Base-by-base conservation (phyloP, 2,888 invertebrate species). In the Coecobrya sp. region DNA sequence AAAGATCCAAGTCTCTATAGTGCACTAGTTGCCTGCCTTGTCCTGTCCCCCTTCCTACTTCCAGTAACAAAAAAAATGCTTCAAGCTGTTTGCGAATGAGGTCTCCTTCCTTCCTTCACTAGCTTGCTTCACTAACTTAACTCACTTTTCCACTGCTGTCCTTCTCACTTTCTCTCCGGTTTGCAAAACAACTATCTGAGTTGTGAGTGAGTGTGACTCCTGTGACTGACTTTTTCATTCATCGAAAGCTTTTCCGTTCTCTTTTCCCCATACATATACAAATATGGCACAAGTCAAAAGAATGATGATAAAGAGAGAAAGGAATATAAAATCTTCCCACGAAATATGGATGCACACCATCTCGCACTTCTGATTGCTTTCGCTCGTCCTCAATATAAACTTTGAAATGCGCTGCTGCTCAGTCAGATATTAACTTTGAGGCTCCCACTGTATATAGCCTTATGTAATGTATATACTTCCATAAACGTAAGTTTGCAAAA, bases 41-140 rank as follows among this genome's bases (percentile, higher is more conserved):
- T 65, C 27, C n/a, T n/a, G n/a, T n/a, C n/a, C 45, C 36, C 36
- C 68, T 68, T 81, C 30, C 30, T 79, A 30, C 11, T 82, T 36
- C 36, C 45, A 19, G 10, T 22, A 19, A 30, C 27, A 10, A 36
- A 82, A 36, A 82, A 82, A 45, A n/a, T 70, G 45, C 86, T 86
- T n/a, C 68, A n/a, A 70, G 86, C 86, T 86, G 68, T 86, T 86
- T 86, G 49, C 68, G 70, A 52, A 86, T 70, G 30, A 68, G 86
- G 30, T 62, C 62, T 27, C 82, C 68, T 68, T 49, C 36, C 42
- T 25, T 27, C 25, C 8, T 27, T 22, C 10, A 0, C 49, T 81
- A 55, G 81, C 25, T 62, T 22, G 19, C 62, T 19, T 84, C 16
- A 42, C 84, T 36, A 65, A 45, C 65, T 45, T 45, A 65, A 59